Evolutionary conservation across 1,140 invertebrate species (phyloP).

Genomic region (Penaeus chinensis): DNA sequence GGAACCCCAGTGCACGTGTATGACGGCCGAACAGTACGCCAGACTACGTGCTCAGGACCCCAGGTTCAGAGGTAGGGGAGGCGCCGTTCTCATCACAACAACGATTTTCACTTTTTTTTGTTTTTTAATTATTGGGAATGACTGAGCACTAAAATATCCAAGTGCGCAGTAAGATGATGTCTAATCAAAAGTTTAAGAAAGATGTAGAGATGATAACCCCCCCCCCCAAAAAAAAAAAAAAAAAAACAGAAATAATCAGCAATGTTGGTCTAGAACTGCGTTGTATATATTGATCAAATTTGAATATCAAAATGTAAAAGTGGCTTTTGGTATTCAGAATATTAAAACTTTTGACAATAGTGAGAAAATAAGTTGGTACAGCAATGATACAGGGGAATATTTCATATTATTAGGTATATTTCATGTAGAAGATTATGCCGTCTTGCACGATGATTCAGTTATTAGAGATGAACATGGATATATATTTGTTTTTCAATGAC

Average conservation of each 20-base stretch:
- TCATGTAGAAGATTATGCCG: no score
- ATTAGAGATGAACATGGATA: no score
- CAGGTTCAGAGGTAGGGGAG: slow-evolving; percentile 77
- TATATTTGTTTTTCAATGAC: no score
- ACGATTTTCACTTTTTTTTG: neutral
- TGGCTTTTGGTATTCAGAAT: no score
- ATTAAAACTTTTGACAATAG: no score
- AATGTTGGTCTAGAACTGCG: no score
- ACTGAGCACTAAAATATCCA: slow-evolving; percentile 28
- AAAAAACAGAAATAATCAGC: neutral
- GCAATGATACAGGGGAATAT: no score
- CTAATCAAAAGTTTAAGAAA: neutral
- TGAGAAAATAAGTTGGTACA: no score
- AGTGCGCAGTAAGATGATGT: slow-evolving; percentile 31
- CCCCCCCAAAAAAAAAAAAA: slow-evolving; percentile 6
- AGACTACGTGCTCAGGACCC: slow-evolving; percentile 84
- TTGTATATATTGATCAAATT: no score
- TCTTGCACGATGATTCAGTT: no score
- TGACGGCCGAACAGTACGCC: slow-evolving; percentile 92
- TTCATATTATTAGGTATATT: no score
- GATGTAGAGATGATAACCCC: neutral
- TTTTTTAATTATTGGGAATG: neutral
- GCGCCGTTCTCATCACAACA: neutral
- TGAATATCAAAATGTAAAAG: no score
- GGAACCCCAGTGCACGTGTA: slow-evolving; percentile 93